Evolutionary conservation across 2,113 vertebrate genomes (phyloP), one percentile per base, ranked within the genome.

Genomic region (Polypterus senegalus): DNA sequence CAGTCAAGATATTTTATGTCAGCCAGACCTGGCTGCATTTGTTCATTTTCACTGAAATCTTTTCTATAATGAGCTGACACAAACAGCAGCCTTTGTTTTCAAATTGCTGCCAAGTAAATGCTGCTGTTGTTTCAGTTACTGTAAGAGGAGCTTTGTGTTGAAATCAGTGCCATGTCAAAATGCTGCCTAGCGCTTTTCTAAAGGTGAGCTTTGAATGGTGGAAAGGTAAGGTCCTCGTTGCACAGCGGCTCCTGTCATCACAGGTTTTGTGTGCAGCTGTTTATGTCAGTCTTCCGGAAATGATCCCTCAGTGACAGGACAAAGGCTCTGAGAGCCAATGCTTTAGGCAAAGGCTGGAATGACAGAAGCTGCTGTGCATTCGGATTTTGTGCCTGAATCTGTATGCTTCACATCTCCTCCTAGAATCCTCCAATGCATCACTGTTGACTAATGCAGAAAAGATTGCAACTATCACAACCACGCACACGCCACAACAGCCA

Each of bases 381-480:
- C 47, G 57, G 44, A 58, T 27, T 7, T 7, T 5, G 4, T 58
- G 7, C n/a, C 45, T 10, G n/a, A 46, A 46, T 46, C 27, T 27
- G 27, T 27, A 27, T 27, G 27, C 46, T 55, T 60, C 74, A 78
- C 27, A 27, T 72, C 46, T 64, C 57, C 49, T 45, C 74, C 3
- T 85, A 98, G 96, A 98, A 74, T 94, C 94, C 48, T 97, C 96
- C 11, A 98, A 98, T 65, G 93, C 96, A 9, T 91, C 94, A 55
- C 83, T 98, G 82, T 79, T 98, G 83, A 98, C 96, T 75, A 98
- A 97, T n/a, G 96, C 96, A 1, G 96, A 98, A 86, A 98, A 97
- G 87, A 98, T 98, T 4, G 96, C 96, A 73, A 98, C 96, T 65
- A 97, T 98, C 74, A 98, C 96, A 71, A 98, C 94, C 72, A 97